These are phyloP conservation scores for Allobates femoralis DNA, from an alignment of 2,797 vertebrate species.

Conservation along the genomic window DNA sequence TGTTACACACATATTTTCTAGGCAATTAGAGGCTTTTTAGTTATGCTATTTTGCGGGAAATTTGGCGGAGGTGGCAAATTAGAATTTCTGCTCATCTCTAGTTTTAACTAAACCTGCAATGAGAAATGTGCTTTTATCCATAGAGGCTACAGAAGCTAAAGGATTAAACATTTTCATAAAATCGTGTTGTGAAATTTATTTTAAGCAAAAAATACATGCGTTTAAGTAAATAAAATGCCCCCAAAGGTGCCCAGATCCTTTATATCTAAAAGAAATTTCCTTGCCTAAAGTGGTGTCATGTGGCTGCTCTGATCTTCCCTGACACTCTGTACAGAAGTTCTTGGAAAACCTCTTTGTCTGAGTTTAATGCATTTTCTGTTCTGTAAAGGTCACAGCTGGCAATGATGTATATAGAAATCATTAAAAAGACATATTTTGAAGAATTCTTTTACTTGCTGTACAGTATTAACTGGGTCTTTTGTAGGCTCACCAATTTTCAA, in stretches of 20 bases:
- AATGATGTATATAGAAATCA: constrained; percentile 14
- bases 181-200: too few relatives aligned
- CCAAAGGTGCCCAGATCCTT: background rate
- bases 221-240: too few relatives aligned
- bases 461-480: background rate
- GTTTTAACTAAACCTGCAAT: too few relatives aligned
- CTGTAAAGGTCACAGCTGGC: constrained; percentile 6
- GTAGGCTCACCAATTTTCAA: background rate
- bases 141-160: too few relatives aligned
- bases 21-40: too few relatives aligned
- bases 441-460: background rate
- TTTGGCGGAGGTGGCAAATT: too few relatives aligned
- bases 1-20: too few relatives aligned
- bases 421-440: constrained; percentile 12
- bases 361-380: constrained; percentile 22
- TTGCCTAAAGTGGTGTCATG: background rate
- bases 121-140: too few relatives aligned
- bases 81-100: too few relatives aligned
- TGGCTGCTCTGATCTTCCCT: background rate
- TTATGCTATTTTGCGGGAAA: too few relatives aligned
- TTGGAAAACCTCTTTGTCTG: constrained; percentile 1
- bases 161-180: too few relatives aligned
- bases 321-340: background rate
- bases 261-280: background rate
- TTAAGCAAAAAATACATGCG: too few relatives aligned